A percentile compares a stretch with the other conserved stretches of the same genome.
These are phyloP conservation scores for Nothobranchius kuhntae DNA, from an alignment of 2,113 vertebrate species.

Conservation along the genomic window DNA sequence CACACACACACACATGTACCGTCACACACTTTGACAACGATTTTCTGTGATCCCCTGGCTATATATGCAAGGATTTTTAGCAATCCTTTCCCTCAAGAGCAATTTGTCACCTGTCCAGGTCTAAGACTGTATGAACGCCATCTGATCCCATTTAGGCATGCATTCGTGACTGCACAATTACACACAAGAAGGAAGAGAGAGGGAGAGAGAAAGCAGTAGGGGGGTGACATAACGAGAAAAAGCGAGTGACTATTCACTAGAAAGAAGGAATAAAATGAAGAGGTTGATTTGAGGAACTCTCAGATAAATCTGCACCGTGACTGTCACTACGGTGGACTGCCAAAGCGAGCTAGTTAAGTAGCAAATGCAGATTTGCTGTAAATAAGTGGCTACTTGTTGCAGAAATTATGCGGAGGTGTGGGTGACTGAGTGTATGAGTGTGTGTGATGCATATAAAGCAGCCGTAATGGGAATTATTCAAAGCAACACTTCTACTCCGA, in stretches of 20 bases:
- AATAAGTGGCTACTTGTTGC: constrained; percentile 60
- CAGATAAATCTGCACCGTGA: constrained; percentile 15
- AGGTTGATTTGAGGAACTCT: constrained; percentile 21
- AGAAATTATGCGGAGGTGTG: constrained; percentile 45
- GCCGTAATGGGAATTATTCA: constrained; percentile 42
- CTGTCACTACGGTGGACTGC: constrained; percentile 16
- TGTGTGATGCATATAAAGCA: constrained; percentile 33
- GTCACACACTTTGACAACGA: neutral
- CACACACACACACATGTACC: constrained; percentile 8
- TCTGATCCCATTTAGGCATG: constrained; percentile 25
- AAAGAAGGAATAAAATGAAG: constrained; percentile 2
- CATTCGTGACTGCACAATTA: constrained; percentile 33
- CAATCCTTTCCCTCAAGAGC: constrained; percentile 11
- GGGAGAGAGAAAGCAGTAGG: constrained; percentile 29
- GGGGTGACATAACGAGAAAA: constrained; percentile 38
- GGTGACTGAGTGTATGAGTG: constrained; percentile 11
- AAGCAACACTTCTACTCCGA: constrained; percentile 13
- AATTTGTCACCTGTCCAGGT: constrained; percentile 29
- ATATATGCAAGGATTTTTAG: constrained; percentile 19
- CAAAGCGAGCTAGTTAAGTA: constrained; percentile 24
- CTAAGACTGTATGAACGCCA: constrained; percentile 11
- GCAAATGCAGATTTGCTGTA: constrained; percentile 46
- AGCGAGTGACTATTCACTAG: constrained; percentile 14
- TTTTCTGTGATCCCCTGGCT: constrained; percentile 6
- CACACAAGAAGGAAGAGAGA: constrained; percentile 14